Evolutionary conservation across 2,797 vertebrate species (phyloP).

Genomic region (Tapirus indicus): DNA sequence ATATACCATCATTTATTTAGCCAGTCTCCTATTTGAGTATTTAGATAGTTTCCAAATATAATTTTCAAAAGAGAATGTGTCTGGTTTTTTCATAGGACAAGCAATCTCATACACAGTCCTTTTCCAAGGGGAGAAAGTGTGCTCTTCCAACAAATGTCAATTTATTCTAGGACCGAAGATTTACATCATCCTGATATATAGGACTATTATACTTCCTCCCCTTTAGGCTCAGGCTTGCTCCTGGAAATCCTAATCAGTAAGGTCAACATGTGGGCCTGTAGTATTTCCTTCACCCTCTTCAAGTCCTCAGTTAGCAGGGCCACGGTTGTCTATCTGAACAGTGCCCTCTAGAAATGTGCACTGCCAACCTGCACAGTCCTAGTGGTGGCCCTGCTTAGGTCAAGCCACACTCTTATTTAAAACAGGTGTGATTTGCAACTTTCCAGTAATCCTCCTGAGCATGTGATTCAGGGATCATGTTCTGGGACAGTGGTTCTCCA

Average conservation of each 20-base stretch:
- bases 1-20: background rate
- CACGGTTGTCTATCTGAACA: background rate
- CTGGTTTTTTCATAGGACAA: background rate
- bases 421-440: background rate
- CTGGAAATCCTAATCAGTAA: background rate
- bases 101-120: background rate
- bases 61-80: background rate
- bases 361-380: background rate
- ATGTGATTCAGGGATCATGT: background rate
- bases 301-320: background rate
- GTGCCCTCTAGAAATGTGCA: background rate
- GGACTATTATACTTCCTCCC: background rate
- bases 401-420: background rate
- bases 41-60: constrained; percentile 31
- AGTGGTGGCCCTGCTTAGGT: background rate
- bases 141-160: background rate
- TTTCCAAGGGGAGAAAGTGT: background rate
- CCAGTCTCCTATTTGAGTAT: background rate
- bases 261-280: background rate
- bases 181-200: background rate
- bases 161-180: background rate
- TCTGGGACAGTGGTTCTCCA: background rate
- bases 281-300: background rate
- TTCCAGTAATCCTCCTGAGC: background rate
- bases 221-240: background rate